Conservation (phyloP, 2,888 invertebrate species). For the Drosophila prolongata region DNA sequence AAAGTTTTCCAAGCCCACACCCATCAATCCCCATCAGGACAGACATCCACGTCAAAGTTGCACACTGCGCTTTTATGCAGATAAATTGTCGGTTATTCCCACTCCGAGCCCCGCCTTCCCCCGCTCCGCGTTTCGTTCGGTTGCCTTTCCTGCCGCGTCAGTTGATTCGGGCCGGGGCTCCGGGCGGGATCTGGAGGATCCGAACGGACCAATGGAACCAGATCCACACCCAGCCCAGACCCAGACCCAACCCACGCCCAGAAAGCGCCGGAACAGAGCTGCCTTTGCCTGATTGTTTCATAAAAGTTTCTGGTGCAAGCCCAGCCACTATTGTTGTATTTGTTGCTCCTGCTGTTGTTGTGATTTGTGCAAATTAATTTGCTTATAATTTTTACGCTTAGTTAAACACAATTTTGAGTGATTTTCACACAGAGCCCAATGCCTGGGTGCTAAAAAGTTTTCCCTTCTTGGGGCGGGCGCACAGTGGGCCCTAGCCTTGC, state of each 20-base stretch:
- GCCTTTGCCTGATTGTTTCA: constrained; percentile 76
- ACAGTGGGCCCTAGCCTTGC: constrained; percentile 44
- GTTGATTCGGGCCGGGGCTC: constrained; percentile 52
- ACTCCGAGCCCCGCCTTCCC: constrained; percentile 36
- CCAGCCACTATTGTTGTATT: constrained; percentile 58
- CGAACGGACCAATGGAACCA: constrained; percentile 38
- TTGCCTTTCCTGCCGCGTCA: constrained; percentile 60
- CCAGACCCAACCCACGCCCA: constrained; percentile 17
- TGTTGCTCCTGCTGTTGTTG: constrained; percentile 51
- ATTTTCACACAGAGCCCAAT: constrained; percentile 78
- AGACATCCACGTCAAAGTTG: constrained; percentile 70
- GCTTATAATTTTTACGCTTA: constrained; percentile 85
- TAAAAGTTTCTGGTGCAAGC: constrained; percentile 71
- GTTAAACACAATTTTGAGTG: constrained; percentile 84
- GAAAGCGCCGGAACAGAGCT: constrained; percentile 38
- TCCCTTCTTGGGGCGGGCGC: constrained; percentile 41
- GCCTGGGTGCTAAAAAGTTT: constrained; percentile 67
- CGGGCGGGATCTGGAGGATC: constrained; percentile 40
- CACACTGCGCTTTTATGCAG: constrained; percentile 80
- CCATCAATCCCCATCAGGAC: constrained; percentile 70
- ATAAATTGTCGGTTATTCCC: constrained; percentile 79
- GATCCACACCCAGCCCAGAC: constrained; percentile 35
- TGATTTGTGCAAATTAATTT: constrained; percentile 83
- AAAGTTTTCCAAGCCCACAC: constrained; percentile 62
- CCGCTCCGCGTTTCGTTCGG: constrained; percentile 55